These are phyloP conservation scores for Syngnathus acus DNA, from an alignment of 2,797 vertebrate species.

Conservation along the genomic window DNA sequence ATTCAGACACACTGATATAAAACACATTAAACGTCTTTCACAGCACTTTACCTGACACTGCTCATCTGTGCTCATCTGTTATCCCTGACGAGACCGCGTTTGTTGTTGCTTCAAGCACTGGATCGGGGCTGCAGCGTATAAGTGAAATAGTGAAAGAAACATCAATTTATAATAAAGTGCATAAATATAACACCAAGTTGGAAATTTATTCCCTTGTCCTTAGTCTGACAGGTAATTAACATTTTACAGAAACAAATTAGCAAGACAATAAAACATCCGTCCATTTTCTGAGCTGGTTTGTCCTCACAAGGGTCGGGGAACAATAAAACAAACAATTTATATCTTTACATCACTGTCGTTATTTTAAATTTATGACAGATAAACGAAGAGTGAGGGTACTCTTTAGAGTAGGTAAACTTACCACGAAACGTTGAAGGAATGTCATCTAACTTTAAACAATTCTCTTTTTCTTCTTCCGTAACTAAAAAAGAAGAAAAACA, in stretches of 20 bases:
- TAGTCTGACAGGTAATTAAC: not conserved
- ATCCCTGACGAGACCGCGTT: conserved; percentile 55
- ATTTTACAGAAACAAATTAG: not conserved
- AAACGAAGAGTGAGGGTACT: not conserved
- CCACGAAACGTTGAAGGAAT: no score
- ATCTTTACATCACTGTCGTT: not conserved
- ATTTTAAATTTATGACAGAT: not conserved
- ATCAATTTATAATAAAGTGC: conserved; percentile 1
- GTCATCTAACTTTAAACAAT: no score
- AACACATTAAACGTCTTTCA: conserved; percentile 77
- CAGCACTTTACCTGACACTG: conserved; percentile 76
- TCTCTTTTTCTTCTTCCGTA: no score
- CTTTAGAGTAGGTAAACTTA: not conserved
- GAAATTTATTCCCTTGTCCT: not conserved
- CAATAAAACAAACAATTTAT: not conserved
- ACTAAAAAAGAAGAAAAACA: no score
- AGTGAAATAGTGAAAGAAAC: conserved; percentile 42
- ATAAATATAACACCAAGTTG: not conserved
- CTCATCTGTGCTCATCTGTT: conserved; percentile 71
- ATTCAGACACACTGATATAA: conserved; percentile 77
- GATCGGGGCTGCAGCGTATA: conserved; percentile 40
- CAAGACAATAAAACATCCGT: not conserved
- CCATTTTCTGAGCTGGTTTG: no score
- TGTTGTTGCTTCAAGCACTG: conserved; percentile 53
- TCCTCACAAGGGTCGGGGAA: no score